These are phyloP conservation scores for Acleris cristana DNA, from an alignment of 2,888 invertebrate genomes.

Conservation along the genomic window DNA sequence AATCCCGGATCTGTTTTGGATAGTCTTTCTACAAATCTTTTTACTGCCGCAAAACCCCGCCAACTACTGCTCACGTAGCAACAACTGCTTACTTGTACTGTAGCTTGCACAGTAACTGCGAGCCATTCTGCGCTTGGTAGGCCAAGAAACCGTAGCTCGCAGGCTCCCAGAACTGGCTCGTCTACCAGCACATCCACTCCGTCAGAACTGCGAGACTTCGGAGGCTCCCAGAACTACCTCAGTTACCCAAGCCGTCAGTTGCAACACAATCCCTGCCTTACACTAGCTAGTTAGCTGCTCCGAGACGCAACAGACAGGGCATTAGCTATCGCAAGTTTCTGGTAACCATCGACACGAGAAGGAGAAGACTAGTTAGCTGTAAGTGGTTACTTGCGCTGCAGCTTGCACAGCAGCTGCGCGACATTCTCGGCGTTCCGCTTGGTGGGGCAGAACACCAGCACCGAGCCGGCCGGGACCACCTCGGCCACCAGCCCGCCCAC, in stretches of 20 bases:
- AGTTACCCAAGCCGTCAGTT: constrained; percentile 91
- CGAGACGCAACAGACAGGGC: no score
- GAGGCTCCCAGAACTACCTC: no score
- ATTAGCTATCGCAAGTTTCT: no score
- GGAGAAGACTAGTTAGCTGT: neutral
- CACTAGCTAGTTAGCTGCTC: no score
- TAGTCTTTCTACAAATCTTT: no score
- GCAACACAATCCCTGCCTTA: constrained; percentile 80
- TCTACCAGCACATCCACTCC: no score
- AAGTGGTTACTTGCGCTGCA: constrained; percentile 75
- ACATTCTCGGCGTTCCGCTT: constrained; percentile 97
- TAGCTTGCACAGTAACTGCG: constrained; percentile 88
- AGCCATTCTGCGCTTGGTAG: constrained; percentile 95
- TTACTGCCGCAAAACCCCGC: no score
- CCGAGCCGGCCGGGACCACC: constrained; percentile 90
- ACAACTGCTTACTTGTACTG: constrained; percentile 67
- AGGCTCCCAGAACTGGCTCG: constrained; percentile 88
- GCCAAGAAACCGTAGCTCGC: constrained; percentile 97
- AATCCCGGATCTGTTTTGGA: no score
- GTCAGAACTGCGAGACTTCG: no score
- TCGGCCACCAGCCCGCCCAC: constrained; percentile 92
- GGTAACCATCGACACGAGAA: no score
- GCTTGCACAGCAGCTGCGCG: constrained; percentile 88
- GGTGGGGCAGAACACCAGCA: constrained; percentile 96
- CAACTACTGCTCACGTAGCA: neutral